phyloP scores from a whole-genome alignment of 2,797 vertebrate species.

The Sebastes minor region DNA sequence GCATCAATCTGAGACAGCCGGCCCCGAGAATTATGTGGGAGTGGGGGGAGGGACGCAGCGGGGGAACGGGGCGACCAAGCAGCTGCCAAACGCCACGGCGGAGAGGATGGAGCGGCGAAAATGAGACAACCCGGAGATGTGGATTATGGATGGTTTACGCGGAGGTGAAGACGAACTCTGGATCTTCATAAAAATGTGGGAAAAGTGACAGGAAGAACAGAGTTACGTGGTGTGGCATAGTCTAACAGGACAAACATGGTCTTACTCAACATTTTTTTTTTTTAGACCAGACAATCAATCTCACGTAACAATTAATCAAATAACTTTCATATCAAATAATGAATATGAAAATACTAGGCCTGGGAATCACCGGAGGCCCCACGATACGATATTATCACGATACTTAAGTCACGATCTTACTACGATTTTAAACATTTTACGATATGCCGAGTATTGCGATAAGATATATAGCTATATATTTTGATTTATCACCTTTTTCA shows the following conservation, averaged over 20 bases:
- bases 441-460: too few relatives aligned
- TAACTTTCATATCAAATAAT: neutral
- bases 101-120: conserved; percentile 18
- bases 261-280: neutral
- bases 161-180: neutral
- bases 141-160: neutral
- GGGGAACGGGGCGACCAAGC: neutral
- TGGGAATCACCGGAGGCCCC: too few relatives aligned
- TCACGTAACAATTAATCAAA: neutral
- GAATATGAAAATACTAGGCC: neutral
- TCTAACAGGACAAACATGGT: neutral
- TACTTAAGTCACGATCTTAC: too few relatives aligned
- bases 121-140: neutral
- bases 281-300: too few relatives aligned
- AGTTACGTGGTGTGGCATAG: neutral
- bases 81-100: conserved; percentile 47
- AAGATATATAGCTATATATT: too few relatives aligned
- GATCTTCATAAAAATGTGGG: too few relatives aligned
- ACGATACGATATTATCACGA: too few relatives aligned
- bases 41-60: neutral
- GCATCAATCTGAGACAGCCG: conserved; percentile 54
- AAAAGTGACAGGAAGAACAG: neutral
- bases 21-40: conserved; percentile 49
- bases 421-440: too few relatives aligned
- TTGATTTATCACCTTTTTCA: too few relatives aligned